A percentile compares a stretch with the other conserved stretches of the same genome.
phyloP scores from a whole-genome alignment of 2,797 vertebrate genomes.

The Phrynocephalus forsythii region DNA sequence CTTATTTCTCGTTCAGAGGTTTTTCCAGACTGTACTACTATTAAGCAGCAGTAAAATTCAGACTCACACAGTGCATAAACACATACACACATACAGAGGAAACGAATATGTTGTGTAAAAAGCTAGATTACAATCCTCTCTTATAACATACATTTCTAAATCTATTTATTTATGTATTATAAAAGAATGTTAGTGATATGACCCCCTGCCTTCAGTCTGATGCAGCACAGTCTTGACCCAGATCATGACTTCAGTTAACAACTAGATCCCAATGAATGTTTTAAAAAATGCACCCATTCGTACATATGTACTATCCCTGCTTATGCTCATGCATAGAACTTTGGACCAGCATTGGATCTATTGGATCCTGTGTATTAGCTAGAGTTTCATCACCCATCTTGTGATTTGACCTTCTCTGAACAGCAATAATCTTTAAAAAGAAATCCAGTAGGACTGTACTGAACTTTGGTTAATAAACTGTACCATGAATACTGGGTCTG shows the following conservation, averaged over 20 bases:
- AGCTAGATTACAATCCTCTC: not conserved
- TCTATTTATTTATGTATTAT: not conserved
- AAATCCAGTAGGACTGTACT: not conserved
- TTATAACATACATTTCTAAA: not conserved
- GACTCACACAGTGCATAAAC: not conserved
- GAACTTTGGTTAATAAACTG: not conserved
- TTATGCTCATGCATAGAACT: not conserved
- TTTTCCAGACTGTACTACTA: not conserved
- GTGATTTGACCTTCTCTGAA: not conserved
- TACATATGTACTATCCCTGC: not conserved
- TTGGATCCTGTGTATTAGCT: not conserved
- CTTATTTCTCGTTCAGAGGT: not conserved
- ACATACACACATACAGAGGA: not conserved
- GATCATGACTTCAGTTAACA: not conserved
- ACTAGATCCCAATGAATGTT: not conserved
- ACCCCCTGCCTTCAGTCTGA: not conserved
- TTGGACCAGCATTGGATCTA: not conserved
- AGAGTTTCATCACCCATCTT: not conserved
- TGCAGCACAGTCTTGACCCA: not conserved
- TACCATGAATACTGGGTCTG: not conserved
- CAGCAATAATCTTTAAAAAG: constrained; percentile 11
- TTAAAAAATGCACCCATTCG: not conserved
- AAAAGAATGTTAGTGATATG: not conserved
- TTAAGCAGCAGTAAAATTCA: not conserved
- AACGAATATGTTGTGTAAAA: not conserved